These are phyloP conservation scores for Tetramorium simillimum DNA, from an alignment of 1,140 invertebrate species.

Conservation along the genomic window DNA sequence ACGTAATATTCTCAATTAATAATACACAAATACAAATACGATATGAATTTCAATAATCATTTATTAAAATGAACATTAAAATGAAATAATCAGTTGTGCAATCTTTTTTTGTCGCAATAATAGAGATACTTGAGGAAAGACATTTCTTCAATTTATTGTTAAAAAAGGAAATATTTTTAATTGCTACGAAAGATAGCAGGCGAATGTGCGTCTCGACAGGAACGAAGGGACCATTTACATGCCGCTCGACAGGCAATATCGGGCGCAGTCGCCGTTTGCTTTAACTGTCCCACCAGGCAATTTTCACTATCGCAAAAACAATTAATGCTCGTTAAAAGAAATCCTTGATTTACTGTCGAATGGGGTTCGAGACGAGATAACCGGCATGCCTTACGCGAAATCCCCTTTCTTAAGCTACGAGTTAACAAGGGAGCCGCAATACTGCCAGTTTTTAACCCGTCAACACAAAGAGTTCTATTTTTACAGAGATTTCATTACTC, in stretches of 20 bases:
- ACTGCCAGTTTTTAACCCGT: conserved; percentile 16
- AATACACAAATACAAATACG: background rate
- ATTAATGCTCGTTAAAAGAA: conserved; percentile 86
- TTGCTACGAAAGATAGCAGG: background rate
- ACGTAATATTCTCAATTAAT: background rate
- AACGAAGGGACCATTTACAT: conserved; percentile 75
- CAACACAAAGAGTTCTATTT: conserved; percentile 10
- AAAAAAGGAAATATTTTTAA: background rate
- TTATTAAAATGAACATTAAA: background rate
- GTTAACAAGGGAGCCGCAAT: conserved; percentile 74
- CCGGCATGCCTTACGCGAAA: conserved; percentile 56
- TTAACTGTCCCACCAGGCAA: conserved; percentile 77
- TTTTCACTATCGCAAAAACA: conserved; percentile 85
- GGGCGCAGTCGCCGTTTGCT: conserved; percentile 77
- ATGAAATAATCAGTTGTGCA: background rate
- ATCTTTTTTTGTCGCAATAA: background rate
- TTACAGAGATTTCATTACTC: conserved; percentile 30
- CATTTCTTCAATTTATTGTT: background rate
- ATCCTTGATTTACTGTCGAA: conserved; percentile 83
- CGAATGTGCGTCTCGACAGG: conserved; percentile 26
- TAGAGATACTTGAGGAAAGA: background rate
- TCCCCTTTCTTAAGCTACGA: conserved; percentile 76
- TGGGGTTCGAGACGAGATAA: conserved; percentile 82
- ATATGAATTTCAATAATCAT: background rate
- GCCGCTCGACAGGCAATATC: conserved; percentile 76